These are phyloP conservation scores for Cosmopolites sordidus DNA, from an alignment of 2,888 invertebrate species.

Conservation along the genomic window DNA sequence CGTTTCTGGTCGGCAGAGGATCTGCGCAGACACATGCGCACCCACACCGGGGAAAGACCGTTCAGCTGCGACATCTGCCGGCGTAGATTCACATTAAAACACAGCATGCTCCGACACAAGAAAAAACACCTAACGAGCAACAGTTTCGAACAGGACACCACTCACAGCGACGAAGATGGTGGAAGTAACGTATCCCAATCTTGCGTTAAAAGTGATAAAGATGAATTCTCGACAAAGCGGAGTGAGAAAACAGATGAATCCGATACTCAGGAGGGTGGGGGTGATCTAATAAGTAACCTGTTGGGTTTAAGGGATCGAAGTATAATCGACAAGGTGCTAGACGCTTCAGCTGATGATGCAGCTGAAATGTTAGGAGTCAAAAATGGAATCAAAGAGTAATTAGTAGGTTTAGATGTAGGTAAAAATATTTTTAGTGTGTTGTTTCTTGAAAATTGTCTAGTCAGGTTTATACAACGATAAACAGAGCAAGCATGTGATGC, in stretches of 20 bases:
- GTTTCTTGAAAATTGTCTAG: constrained; percentile 37
- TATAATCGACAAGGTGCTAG: constrained; percentile 77
- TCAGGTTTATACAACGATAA: constrained; percentile 45
- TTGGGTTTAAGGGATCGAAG: constrained; percentile 82
- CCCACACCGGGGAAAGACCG: constrained; percentile 88
- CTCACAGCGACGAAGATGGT: constrained; percentile 48
- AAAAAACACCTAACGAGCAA: constrained; percentile 72
- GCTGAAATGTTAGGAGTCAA: constrained; percentile 81
- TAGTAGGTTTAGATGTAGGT: too few relatives aligned
- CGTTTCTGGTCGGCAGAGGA: constrained; percentile 96
- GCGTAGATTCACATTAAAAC: constrained; percentile 85
- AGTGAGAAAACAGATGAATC: constrained; percentile 49
- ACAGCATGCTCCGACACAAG: constrained; percentile 89
- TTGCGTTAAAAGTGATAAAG: neutral
- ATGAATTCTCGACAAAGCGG: constrained; percentile 34
- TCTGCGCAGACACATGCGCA: constrained; percentile 87
- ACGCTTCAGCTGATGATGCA: constrained; percentile 81
- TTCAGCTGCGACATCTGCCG: constrained; percentile 88
- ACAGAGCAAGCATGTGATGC: constrained; percentile 28
- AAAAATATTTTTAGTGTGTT: too few relatives aligned
- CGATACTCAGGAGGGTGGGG: constrained; percentile 55
- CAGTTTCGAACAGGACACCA: constrained; percentile 48
- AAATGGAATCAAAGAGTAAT: constrained; percentile 43
- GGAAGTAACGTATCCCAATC: constrained; percentile 43
- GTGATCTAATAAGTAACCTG: constrained; percentile 83